These are phyloP conservation scores for Neoarius graeffei DNA, from an alignment of 2,113 vertebrate genomes.

Conservation along the genomic window DNA sequence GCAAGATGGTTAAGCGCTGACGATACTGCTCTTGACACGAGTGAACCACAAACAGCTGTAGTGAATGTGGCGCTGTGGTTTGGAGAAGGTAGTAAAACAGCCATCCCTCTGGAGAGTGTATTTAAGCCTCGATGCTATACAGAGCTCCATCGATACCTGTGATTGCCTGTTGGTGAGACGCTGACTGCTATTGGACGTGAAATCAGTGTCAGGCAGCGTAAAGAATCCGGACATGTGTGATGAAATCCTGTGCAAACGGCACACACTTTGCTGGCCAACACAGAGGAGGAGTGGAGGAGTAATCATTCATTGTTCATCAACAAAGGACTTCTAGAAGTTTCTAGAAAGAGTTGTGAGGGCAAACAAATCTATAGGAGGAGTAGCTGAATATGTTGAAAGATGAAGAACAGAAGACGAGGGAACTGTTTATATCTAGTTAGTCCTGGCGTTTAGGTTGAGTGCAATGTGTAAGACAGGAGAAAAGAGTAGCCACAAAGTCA, in stretches of 20 bases:
- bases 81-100: slow-evolving; percentile 23
- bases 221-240: slow-evolving; percentile 52
- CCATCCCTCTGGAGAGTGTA: slow-evolving; percentile 29
- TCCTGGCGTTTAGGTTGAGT: slow-evolving; percentile 14
- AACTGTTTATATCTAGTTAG: slow-evolving; percentile 25
- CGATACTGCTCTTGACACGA: slow-evolving; percentile 59
- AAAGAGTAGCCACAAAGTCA: slow-evolving; percentile 64
- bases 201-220: slow-evolving; percentile 22
- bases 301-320: not conserved
- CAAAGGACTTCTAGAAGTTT: not conserved
- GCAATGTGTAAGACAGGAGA: slow-evolving; percentile 5
- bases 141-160: slow-evolving; percentile 64
- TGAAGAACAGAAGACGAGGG: slow-evolving; percentile 9
- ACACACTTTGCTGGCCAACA: slow-evolving; percentile 42
- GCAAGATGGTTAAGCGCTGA: slow-evolving; percentile 43
- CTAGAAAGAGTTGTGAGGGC: not conserved
- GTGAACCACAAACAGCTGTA: slow-evolving; percentile 62
- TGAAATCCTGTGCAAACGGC: slow-evolving; percentile 71
- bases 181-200: slow-evolving; percentile 52
- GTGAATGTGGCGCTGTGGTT: slow-evolving; percentile 43
- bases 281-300: slow-evolving; percentile 29
- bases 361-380: not conserved
- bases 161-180: slow-evolving; percentile 65
- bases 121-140: slow-evolving; percentile 61
- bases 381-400: not conserved